phyloP scores from a whole-genome alignment of 1,140 invertebrate species.

The Drosophila saltans region DNA sequence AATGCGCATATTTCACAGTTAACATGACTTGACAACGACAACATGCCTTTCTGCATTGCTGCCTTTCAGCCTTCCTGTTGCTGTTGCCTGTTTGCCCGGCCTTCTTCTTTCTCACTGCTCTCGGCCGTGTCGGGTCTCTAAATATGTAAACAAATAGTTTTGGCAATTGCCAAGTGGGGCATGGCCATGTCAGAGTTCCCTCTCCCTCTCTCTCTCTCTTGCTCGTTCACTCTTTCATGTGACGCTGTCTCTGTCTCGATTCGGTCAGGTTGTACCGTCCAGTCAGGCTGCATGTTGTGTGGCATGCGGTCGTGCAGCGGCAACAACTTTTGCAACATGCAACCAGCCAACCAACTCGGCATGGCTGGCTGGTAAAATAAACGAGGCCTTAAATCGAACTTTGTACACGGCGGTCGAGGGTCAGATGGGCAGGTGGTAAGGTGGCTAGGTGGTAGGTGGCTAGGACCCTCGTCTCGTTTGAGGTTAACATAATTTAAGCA shows the following conservation, averaged over 20 bases:
- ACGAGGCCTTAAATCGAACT: constrained; percentile 82
- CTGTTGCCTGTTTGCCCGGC: not conserved
- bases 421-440: constrained; percentile 5
- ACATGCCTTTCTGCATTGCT: constrained; percentile 66
- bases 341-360: constrained; percentile 55
- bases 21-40: constrained; percentile 82
- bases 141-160: constrained; percentile 83
- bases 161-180: constrained; percentile 82
- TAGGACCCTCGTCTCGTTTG: constrained; percentile 68
- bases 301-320: constrained; percentile 75
- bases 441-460: constrained; percentile 24
- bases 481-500: constrained; percentile 80
- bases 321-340: constrained; percentile 80
- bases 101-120: constrained; percentile 50
- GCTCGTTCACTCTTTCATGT: not conserved
- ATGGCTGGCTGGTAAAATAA: constrained; percentile 63
- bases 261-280: constrained; percentile 20
- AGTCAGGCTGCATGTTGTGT: constrained; percentile 69
- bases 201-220: not conserved
- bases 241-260: constrained; percentile 4
- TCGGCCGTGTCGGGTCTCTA: constrained; percentile 55
- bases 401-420: constrained; percentile 54
- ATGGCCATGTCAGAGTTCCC: constrained; percentile 60
- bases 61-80: constrained; percentile 1
- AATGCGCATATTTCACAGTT: constrained; percentile 81